A percentile compares a stretch with the other conserved stretches of the same genome.
Conservation (phyloP, 37 sponge, comb jelly and placozoan genomes). For the Aphrocallistes beatrix region DNA sequence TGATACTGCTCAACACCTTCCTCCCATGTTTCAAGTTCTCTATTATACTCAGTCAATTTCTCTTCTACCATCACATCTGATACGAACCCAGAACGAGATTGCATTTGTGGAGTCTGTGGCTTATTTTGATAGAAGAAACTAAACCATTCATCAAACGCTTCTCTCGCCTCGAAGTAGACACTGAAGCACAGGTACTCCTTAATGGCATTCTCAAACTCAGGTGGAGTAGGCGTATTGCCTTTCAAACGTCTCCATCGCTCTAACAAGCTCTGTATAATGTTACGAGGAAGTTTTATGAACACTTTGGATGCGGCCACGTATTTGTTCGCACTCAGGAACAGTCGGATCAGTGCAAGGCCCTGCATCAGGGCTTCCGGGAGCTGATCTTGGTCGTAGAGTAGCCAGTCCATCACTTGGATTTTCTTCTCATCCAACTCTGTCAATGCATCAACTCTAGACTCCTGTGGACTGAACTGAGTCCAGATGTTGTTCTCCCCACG, state of each 20-base stretch:
- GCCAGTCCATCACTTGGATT: conserved; percentile 76
- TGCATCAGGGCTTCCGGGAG: conserved; percentile 65
- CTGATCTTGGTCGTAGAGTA: conserved; percentile 74
- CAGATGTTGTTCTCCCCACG: not conserved
- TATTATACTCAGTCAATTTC: not conserved
- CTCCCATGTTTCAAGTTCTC: not conserved
- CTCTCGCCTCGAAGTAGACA: not conserved
- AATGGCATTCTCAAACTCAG: not conserved
- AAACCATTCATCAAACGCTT: not conserved
- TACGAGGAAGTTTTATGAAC: not conserved
- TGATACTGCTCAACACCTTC: not conserved
- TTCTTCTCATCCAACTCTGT: conserved; percentile 39
- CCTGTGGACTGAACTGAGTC: not conserved
- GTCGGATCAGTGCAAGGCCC: conserved; percentile 68
- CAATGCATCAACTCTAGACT: not conserved
- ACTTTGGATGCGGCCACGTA: not conserved
- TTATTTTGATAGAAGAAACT: not conserved
- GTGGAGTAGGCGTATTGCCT: not conserved
- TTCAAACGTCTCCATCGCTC: not conserved
- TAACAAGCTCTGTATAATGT: not conserved
- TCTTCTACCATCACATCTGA: not conserved
- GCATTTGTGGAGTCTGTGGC: not conserved
- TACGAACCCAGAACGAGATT: not conserved
- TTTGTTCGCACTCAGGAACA: conserved; percentile 48
- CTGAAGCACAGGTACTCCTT: conserved; percentile 19